Percentiles rank a stretch among this genome's conserved stretches.
These are phyloP conservation scores for Coracias cyanogaster DNA, from an alignment of 2,797 vertebrate genomes.

Conservation along the genomic window DNA sequence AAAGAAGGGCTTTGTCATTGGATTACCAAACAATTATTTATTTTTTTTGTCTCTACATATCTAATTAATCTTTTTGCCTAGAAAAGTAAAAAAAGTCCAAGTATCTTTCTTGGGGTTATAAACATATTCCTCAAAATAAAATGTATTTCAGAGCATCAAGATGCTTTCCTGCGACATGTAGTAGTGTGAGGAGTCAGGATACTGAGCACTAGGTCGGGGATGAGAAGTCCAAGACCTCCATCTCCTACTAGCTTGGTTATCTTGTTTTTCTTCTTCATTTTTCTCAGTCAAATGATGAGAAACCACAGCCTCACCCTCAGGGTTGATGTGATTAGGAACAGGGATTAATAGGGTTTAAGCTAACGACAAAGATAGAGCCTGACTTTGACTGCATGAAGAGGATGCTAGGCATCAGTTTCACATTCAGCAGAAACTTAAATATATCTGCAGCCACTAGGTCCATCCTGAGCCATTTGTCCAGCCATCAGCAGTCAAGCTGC, in stretches of 20 bases:
- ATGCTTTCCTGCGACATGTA: not conserved
- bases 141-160: not conserved
- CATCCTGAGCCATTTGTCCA: not conserved
- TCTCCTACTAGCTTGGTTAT: not conserved
- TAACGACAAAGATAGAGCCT: not conserved
- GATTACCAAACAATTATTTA: not conserved
- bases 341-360: not conserved
- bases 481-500: not conserved
- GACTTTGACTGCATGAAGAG: not conserved
- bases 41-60: not conserved
- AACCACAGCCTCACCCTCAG: not conserved
- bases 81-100: not conserved
- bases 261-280: not conserved
- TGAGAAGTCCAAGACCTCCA: not conserved
- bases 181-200: not conserved
- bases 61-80: not conserved
- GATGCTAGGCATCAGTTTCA: not conserved
- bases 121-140: not conserved
- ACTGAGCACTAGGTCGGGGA: not conserved
- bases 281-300: not conserved
- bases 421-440: not conserved
- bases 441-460: too few species aligned
- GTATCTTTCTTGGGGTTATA: not conserved
- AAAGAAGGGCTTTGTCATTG: not conserved
- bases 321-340: not conserved